Conservation (phyloP, 1,140 invertebrate species). For the Leguminivora glycinivorella region DNA sequence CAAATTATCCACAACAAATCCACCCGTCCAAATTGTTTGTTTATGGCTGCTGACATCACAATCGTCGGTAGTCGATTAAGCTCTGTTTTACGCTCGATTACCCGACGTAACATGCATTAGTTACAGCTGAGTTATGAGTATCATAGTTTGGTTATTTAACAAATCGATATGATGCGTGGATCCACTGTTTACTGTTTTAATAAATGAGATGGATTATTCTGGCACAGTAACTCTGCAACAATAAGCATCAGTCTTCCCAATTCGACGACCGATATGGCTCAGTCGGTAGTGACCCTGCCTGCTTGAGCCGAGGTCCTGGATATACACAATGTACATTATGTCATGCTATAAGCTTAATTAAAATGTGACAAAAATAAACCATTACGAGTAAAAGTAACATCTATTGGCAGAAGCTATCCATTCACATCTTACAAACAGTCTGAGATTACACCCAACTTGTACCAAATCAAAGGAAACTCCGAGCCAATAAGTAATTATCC, state of each 20-base stretch:
- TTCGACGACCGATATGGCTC: too few species aligned
- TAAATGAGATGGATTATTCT: too few species aligned
- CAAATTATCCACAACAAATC: constrained; percentile 6
- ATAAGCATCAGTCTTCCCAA: too few species aligned
- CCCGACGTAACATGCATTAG: constrained; percentile 10
- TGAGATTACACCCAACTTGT: not conserved
- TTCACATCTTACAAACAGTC: not conserved
- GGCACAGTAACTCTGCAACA: too few species aligned
- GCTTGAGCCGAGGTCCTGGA: too few species aligned
- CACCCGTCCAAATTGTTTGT: constrained; percentile 23
- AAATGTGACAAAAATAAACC: too few species aligned
- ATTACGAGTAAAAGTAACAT: too few species aligned
- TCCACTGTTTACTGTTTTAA: not conserved
- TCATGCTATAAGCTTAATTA: too few species aligned
- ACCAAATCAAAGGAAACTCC: not conserved
- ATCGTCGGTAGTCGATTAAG: constrained; percentile 23
- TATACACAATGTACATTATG: too few species aligned
- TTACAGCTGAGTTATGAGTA: not conserved
- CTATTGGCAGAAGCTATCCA: too few species aligned
- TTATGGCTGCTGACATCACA: constrained; percentile 21
- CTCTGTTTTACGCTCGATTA: constrained; percentile 26
- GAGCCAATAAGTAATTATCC: not conserved
- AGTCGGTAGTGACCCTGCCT: too few species aligned
- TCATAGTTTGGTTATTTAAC: constrained; percentile 9
- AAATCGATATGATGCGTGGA: not conserved